Percentiles rank a stretch among this genome's conserved stretches.
Conservation (phyloP, 2,113 vertebrate genomes). For the Neoarius graeffei region DNA sequence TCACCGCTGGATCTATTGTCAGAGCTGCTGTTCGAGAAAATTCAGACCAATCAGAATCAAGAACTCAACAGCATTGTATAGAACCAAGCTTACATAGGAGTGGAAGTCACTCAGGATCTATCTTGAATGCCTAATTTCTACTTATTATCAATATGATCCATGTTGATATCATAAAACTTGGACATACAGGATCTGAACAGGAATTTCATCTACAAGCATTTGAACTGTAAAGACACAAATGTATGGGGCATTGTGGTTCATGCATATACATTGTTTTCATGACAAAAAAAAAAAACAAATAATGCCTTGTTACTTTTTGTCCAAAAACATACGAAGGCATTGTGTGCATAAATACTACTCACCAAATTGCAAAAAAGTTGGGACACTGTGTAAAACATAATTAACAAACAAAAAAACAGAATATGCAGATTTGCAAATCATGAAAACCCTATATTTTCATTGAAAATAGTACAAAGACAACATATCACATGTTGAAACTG, state of each 20-base stretch:
- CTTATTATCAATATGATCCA: background rate
- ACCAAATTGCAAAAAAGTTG: too few relatives aligned
- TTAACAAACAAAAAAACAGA: too few relatives aligned
- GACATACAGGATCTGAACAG: background rate
- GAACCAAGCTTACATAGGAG: background rate
- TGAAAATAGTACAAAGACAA: too few relatives aligned
- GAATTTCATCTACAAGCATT: background rate
- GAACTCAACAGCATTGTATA: background rate
- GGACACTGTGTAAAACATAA: too few relatives aligned
- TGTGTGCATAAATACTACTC: too few relatives aligned
- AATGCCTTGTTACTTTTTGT: background rate
- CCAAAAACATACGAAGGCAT: background rate
- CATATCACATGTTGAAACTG: too few relatives aligned
- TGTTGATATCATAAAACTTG: background rate
- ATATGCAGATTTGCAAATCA: too few relatives aligned
- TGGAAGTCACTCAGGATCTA: background rate
- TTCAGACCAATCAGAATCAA: background rate
- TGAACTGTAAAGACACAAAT: background rate
- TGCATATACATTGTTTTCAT: background rate
- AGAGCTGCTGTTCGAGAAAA: background rate
- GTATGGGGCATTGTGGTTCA: background rate
- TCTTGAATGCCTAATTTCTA: background rate
- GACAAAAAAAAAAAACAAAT: background rate
- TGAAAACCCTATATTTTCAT: too few relatives aligned
- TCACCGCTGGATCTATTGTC: background rate